Conservation (phyloP, 2,797 vertebrate genomes). For the Morus bassanus region DNA sequence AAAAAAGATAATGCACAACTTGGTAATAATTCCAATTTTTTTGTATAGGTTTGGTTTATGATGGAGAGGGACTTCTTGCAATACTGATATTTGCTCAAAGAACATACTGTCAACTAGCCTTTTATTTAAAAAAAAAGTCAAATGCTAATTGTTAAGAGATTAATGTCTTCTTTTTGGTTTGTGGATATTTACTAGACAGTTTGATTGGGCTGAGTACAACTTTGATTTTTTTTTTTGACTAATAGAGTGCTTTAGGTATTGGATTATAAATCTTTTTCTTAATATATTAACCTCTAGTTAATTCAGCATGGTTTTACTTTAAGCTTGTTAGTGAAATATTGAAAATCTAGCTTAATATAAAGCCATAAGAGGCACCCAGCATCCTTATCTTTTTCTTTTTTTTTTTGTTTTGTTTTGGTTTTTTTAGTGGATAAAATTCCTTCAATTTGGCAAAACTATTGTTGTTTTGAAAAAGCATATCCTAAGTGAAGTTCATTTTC, state of each 20-base stretch:
- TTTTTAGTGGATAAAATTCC: not conserved
- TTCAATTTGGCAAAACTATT: not conserved
- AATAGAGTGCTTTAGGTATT: not conserved
- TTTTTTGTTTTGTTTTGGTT: no score
- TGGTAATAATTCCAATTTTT: not conserved
- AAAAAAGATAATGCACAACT: not conserved
- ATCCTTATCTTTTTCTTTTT: not conserved
- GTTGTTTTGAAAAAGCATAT: not conserved
- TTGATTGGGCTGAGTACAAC: not conserved
- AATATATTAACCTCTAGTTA: slow-evolving; percentile 39
- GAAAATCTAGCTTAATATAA: slow-evolving; percentile 52
- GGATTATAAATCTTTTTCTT: slow-evolving; percentile 1
- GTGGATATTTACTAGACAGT: not conserved
- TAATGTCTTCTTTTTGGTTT: not conserved
- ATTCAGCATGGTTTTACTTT: slow-evolving; percentile 46
- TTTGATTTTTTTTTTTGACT: not conserved
- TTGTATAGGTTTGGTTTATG: not conserved
- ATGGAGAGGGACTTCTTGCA: not conserved
- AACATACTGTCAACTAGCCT: not conserved
- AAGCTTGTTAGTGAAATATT: slow-evolving; percentile 50
- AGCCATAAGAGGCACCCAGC: not conserved
- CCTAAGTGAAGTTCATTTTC: not conserved
- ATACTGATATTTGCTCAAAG: not conserved
- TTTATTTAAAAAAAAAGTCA: not conserved
- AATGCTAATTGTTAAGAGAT: not conserved